phyloP scores from a whole-genome alignment of 2,888 invertebrate species.

The Coremacera marginata region DNA sequence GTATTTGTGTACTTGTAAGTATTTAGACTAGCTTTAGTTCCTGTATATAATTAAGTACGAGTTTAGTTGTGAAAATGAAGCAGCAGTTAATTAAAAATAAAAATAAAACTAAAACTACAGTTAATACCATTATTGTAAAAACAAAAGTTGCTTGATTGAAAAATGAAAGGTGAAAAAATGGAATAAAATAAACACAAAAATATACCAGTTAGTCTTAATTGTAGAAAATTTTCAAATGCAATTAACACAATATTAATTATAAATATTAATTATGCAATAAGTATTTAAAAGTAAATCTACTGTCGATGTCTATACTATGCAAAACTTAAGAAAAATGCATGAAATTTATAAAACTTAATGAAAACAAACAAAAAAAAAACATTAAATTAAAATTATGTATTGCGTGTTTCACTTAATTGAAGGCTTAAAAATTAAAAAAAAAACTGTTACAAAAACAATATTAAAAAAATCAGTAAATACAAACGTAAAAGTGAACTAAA shows the following conservation, averaged over 20 bases:
- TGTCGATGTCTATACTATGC: constrained; percentile 35
- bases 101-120: not conserved
- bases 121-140: not conserved
- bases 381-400: constrained; percentile 39
- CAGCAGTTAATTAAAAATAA: constrained; percentile 13
- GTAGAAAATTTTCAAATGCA: constrained; percentile 12
- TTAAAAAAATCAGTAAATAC: not conserved
- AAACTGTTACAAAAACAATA: constrained; percentile 26
- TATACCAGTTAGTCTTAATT: not conserved
- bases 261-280: constrained; percentile 13
- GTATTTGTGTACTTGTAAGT: constrained; percentile 58
- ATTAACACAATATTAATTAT: constrained; percentile 3
- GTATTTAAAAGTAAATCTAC: constrained; percentile 4
- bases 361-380: constrained; percentile 33
- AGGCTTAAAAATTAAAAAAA: constrained; percentile 51
- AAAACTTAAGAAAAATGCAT: constrained; percentile 33
- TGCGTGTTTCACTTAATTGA: constrained; percentile 48
- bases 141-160: not conserved
- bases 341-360: constrained; percentile 13
- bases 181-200: not conserved
- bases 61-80: constrained; percentile 39
- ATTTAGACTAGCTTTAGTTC: constrained; percentile 57
- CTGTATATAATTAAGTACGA: constrained; percentile 65
- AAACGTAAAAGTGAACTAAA: not conserved
- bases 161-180: not conserved